A percentile compares a stretch with the other conserved stretches of the same genome.
These are phyloP conservation scores for Pheucticus melanocephalus DNA, from an alignment of 2,113 vertebrate species.

Conservation along the genomic window DNA sequence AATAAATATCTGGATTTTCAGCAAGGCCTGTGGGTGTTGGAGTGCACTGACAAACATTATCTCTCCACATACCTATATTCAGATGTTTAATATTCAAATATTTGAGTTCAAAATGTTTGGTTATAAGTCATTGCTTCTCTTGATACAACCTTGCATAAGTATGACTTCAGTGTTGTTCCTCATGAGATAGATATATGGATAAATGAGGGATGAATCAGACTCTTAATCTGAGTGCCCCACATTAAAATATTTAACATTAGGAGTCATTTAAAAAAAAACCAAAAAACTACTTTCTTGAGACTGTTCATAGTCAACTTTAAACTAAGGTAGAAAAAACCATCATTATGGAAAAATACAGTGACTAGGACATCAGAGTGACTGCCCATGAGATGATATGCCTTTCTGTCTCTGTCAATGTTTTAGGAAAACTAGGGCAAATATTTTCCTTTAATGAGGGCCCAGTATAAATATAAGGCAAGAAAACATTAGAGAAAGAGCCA, in stretches of 20 bases:
- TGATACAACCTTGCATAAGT: background rate
- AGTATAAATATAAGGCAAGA: background rate
- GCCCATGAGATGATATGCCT: rapidly evolving
- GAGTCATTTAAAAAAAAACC: background rate
- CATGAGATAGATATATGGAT: background rate
- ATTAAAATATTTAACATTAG: background rate
- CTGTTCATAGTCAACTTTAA: background rate
- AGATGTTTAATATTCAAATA: background rate
- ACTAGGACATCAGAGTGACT: background rate
- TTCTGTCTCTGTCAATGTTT: background rate
- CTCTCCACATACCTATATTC: background rate
- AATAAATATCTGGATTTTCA: background rate
- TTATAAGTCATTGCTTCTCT: background rate
- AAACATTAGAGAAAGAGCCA: background rate
- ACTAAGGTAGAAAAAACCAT: background rate
- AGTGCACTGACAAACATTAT: background rate
- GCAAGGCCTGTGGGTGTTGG: background rate
- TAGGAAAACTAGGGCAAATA: background rate
- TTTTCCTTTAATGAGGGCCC: background rate
- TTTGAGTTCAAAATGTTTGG: background rate
- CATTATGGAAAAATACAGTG: background rate
- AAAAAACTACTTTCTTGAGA: background rate
- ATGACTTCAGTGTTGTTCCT: background rate
- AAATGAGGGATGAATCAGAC: background rate
- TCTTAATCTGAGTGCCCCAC: background rate